phyloP scores from a whole-genome alignment of 2,797 vertebrate genomes.

The Acanthornis magna region DNA sequence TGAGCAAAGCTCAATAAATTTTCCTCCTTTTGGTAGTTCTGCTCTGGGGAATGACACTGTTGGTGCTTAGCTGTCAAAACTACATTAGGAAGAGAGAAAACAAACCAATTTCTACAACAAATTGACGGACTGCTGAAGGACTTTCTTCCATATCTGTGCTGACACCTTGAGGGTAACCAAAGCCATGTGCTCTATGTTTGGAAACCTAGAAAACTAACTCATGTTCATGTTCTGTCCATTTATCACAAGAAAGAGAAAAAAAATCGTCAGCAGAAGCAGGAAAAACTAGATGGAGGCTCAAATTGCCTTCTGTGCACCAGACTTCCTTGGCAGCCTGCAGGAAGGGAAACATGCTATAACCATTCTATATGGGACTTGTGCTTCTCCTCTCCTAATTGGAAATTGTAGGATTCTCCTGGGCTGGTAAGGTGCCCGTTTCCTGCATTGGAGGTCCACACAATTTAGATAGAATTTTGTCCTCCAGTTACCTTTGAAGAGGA shows the following conservation, averaged over 20 bases:
- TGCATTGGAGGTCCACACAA: fast-evolving
- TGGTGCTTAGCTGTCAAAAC: background rate
- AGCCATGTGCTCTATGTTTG: background rate
- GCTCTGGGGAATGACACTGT: background rate
- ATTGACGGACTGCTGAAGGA: background rate
- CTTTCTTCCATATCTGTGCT: background rate
- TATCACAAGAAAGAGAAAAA: background rate
- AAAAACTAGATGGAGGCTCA: background rate
- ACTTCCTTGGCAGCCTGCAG: background rate
- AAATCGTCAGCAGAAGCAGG: background rate
- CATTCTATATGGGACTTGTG: background rate
- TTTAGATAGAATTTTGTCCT: background rate
- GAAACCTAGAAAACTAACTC: background rate
- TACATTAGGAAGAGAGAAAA: background rate
- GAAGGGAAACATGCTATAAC: background rate
- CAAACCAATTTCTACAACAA: background rate
- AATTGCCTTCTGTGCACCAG: background rate
- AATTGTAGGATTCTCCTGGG: background rate
- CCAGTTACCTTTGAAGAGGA: background rate
- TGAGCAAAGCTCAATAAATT: background rate
- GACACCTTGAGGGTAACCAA: constrained; percentile 19
- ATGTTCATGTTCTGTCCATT: background rate
- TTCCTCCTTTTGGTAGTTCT: background rate
- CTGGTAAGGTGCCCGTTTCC: background rate
- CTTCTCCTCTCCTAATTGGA: background rate